Percentiles rank a stretch among this genome's conserved stretches.
Conservation (phyloP, 1,140 invertebrate genomes). For the Zophobas morio region DNA sequence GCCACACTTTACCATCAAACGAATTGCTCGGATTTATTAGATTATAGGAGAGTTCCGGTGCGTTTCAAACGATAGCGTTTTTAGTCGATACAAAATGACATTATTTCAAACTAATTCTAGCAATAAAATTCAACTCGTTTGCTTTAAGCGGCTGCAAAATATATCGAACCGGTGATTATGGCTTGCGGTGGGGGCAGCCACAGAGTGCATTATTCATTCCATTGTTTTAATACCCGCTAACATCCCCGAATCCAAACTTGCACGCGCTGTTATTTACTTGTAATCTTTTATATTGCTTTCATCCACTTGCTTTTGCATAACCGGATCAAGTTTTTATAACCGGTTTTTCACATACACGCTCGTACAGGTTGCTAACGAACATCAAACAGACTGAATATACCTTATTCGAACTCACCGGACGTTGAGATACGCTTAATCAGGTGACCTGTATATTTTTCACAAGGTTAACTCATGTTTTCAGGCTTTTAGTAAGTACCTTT, state of each 20-base stretch:
- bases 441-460: too few relatives aligned
- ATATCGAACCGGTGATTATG: neutral
- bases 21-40: neutral
- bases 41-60: neutral
- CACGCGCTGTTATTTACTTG: too few relatives aligned
- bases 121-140: neutral
- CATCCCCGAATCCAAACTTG: neutral
- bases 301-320: too few relatives aligned
- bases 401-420: too few relatives aligned
- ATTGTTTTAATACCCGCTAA: neutral
- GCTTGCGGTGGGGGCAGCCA: neutral
- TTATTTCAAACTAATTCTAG: neutral
- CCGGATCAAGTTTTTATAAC: too few relatives aligned
- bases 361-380: too few relatives aligned
- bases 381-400: too few relatives aligned
- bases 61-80: neutral
- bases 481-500: too few relatives aligned
- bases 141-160: neutral
- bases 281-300: too few relatives aligned
- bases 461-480: too few relatives aligned
- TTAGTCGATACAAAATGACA: neutral
- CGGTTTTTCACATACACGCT: too few relatives aligned
- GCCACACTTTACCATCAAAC: neutral
- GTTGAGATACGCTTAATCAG: too few relatives aligned
- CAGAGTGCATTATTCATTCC: neutral